Evolutionary conservation across 2,888 invertebrate genomes (phyloP).

Genomic region (Notocelia uddmanniana): DNA sequence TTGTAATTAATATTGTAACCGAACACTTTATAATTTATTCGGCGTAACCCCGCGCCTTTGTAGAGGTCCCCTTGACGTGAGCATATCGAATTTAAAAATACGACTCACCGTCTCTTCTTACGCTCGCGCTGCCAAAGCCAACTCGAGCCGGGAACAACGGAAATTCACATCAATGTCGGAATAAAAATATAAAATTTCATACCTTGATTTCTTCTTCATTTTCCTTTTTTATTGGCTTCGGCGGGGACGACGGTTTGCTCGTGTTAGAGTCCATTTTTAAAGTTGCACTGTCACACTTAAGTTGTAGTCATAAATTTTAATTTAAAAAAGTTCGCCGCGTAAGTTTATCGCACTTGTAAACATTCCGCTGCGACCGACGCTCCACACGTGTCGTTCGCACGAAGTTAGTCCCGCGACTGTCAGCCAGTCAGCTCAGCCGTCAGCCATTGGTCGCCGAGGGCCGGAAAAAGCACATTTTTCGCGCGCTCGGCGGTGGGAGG

Average conservation of each 20-base stretch:
- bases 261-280: slow-evolving; percentile 82
- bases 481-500: slow-evolving; percentile 65
- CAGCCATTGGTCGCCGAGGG: slow-evolving; percentile 42
- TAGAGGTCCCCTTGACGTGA: slow-evolving; percentile 63
- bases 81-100: slow-evolving; percentile 83
- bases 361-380: slow-evolving; percentile 60
- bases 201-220: slow-evolving; percentile 92
- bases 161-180: slow-evolving; percentile 69
- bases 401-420: slow-evolving; percentile 68
- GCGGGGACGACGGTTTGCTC: slow-evolving; percentile 69
- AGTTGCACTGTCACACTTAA: slow-evolving; percentile 53
- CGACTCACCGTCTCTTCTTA: slow-evolving; percentile 78
- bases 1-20: slow-evolving; percentile 84
- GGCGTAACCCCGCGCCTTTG: slow-evolving; percentile 72
- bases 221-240: slow-evolving; percentile 88
- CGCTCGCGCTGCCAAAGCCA: slow-evolving; percentile 81
- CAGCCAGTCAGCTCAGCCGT: background rate
- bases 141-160: slow-evolving; percentile 74
- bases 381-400: slow-evolving; percentile 55
- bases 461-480: slow-evolving; percentile 49
- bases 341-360: slow-evolving; percentile 74
- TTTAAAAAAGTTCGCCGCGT: slow-evolving; percentile 61
- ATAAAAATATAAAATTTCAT: slow-evolving; percentile 61
- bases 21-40: slow-evolving; percentile 81
- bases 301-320: slow-evolving; percentile 49